A percentile compares a stretch with the other conserved stretches of the same genome.
Conservation (phyloP, 2,113 vertebrate species). For the Phalacrocorax brasilianus region DNA sequence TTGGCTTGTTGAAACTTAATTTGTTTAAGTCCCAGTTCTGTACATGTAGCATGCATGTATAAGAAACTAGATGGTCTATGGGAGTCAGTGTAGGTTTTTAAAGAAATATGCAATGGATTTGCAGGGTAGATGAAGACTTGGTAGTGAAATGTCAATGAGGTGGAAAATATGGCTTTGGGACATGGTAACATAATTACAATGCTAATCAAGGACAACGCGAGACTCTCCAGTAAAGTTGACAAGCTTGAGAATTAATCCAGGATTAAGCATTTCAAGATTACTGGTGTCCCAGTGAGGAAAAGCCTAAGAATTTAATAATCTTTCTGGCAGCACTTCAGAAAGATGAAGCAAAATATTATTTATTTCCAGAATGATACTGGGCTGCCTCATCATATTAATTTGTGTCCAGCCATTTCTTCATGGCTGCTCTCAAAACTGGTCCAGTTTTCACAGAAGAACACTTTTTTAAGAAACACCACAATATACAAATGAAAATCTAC, state of each 20-base stretch:
- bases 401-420: neutral
- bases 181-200: constrained; percentile 21
- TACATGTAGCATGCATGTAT: neutral
- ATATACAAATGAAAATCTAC: neutral
- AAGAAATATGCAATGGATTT: neutral
- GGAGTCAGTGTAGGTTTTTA: neutral
- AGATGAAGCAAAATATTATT: neutral
- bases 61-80: neutral
- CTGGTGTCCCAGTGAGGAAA: constrained; percentile 19
- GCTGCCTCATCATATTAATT: neutral
- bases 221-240: constrained; percentile 33
- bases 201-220: constrained; percentile 44
- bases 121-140: neutral
- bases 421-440: neutral
- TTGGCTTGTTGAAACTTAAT: neutral
- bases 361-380: neutral
- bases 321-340: constrained; percentile 35
- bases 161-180: constrained; percentile 18
- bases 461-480: neutral
- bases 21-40: neutral
- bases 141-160: neutral
- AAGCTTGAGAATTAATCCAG: constrained; percentile 54
- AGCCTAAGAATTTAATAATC: constrained; percentile 24
- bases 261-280: constrained; percentile 58
- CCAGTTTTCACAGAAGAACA: neutral